These are phyloP conservation scores for Tauraco erythrolophus DNA, from an alignment of 2,113 vertebrate species.

Conservation along the genomic window DNA sequence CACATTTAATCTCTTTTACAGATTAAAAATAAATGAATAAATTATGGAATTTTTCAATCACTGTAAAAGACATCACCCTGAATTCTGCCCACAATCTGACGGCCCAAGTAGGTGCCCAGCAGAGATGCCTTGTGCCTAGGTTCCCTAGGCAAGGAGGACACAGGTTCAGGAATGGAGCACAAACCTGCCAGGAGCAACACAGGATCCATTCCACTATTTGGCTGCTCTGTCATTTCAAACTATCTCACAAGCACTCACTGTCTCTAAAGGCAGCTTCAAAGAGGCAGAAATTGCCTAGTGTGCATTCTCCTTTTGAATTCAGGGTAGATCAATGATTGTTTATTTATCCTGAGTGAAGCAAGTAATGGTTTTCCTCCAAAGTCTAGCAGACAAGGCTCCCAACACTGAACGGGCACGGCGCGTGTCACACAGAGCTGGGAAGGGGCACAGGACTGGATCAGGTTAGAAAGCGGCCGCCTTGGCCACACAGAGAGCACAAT, in stretches of 20 bases:
- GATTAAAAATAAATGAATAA: background rate
- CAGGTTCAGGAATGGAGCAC: background rate
- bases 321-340: background rate
- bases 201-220: conserved; percentile 23
- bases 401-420: background rate
- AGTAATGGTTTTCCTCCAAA: background rate
- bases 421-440: background rate
- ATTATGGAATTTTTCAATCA: background rate
- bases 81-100: conserved; percentile 50
- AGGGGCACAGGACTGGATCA: background rate
- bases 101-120: background rate
- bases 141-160: conserved; percentile 60
- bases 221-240: conserved; percentile 36
- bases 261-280: background rate
- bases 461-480: background rate
- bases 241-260: background rate
- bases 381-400: background rate
- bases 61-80: conserved; percentile 6
- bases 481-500: conserved; percentile 34
- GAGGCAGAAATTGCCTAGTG: background rate
- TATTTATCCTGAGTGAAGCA: conserved; percentile 1
- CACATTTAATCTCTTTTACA: background rate
- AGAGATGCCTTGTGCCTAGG: background rate
- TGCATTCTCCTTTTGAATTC: background rate
- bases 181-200: conserved; percentile 10